phyloP scores from a whole-genome alignment of 2,888 invertebrate species.

The Carcina quercana region DNA sequence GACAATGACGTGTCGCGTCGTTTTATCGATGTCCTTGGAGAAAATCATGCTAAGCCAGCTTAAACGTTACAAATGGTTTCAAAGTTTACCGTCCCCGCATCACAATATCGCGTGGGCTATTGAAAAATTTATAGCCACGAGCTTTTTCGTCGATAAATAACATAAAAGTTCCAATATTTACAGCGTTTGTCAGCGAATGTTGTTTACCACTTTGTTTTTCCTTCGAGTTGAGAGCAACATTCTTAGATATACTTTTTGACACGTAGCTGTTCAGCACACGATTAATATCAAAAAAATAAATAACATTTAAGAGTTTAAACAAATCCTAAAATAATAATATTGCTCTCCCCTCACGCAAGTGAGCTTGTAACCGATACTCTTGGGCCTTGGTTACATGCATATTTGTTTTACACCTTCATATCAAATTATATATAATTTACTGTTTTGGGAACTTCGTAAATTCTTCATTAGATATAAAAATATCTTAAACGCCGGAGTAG shows the following conservation, averaged over 20 bases:
- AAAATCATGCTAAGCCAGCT: no score
- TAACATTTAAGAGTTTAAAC: no score
- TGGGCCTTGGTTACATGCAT: constrained; percentile 66
- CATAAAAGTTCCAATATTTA: constrained; percentile 37
- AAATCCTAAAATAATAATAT: constrained; percentile 25
- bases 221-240: constrained; percentile 45
- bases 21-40: no score
- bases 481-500: constrained; percentile 56
- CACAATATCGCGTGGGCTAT: no score
- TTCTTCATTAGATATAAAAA: constrained; percentile 53
- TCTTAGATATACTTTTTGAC: constrained; percentile 32
- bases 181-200: constrained; percentile 32
- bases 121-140: constrained; percentile 42
- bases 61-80: no score
- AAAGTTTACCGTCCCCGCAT: no score
- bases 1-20: no score
- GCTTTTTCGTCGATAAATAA: constrained; percentile 51
- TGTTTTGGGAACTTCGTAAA: constrained; percentile 46
- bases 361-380: constrained; percentile 61
- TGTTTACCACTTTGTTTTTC: constrained; percentile 24
- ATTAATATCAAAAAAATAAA: no score
- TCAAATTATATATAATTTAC: constrained; percentile 39
- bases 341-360: constrained; percentile 56
- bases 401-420: constrained; percentile 55
- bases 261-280: constrained; percentile 54